Base-by-base conservation (phyloP, 2,113 vertebrate species). In the Sinocyclocheilus grahami region DNA sequence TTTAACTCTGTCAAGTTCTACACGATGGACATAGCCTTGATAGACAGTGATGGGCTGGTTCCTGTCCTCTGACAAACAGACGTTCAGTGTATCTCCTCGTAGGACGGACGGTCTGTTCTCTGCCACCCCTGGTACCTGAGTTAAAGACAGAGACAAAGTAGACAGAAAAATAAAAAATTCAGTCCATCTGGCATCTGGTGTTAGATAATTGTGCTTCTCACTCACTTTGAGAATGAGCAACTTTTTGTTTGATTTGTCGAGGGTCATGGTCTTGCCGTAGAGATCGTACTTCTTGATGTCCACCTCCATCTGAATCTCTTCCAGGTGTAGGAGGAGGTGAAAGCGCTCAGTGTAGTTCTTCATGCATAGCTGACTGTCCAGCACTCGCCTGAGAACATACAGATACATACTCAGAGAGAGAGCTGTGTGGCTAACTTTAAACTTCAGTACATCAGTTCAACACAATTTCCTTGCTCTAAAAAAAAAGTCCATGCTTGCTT, bases 91-190 rank as follows among this genome's bases (percentile, higher is more conserved):
- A 89, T 98, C 97, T n/a, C 97, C 97, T 39, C 85, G 93, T 18
- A 98, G 93, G 74, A 99, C 95, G 0, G 97, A 99, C 0, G 98
- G 98, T 9, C 97, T 95, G 88, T 95, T 98, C 92, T 99, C 97
- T 0, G 97, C 93, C 62, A 99, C 96, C 0, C 98, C 98, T 0
- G 97, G 97, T 14, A 97, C 97, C 97, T 99, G 82, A 46, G 18
- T 48, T 63, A 86, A 33, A 53, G 1, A 39, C 1, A 22, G 2
- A 37, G 22, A 33, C 4, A 10, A 30, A n/a, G 39, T 14, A 16
- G 46, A 14, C 6, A 27, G 20, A 22, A 39, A 42, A 46, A 53
- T 11, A 3, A 20, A 58, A 39, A 14, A 12, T 13, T 60, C 58
- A 62, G 20, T 60, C 55, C 27, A 24, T 16, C 33, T 16, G 33